Base-by-base conservation (phyloP, 2,888 invertebrate genomes). In the Andrena bicolor region DNA sequence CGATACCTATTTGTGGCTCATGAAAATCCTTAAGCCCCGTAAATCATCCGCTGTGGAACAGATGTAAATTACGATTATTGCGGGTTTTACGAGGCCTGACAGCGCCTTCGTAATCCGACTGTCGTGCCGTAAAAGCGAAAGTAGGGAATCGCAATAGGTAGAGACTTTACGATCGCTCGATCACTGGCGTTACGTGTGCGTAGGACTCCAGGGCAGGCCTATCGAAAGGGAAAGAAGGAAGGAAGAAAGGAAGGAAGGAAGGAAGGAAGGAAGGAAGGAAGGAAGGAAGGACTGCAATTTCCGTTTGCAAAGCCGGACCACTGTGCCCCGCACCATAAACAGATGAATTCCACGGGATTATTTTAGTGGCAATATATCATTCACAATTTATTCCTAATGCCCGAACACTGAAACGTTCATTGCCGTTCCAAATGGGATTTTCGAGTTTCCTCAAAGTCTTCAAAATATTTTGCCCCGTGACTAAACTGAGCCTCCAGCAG, bases 51-150 rank as follows among this genome's bases (percentile, higher is more conserved):
- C 84, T 86, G 86, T 80, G 86, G 84, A 80, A 82, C 84, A 76
- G 75, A 87, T 81, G 83, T 89, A 86, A 88, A 88, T 88, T 89
- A 89, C 75, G 86, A 87, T 89, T 88, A 89, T 88, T 89, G 82
- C 83, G 64, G 65, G 61, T 69, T 89, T 88, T 88, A 89, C 74
- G 81, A 80, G 61, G 28, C 48, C 8, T 30, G 41, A 81, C 87
- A 76, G 61, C 74, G 66, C 86, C 76, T 77, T 73, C 80, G 69
- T 87, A 88, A 87, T 89, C 82, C 83, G 68, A 71, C 78, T 86
- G 86, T 86, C 87, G 64, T 82, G 58, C 83, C 84, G 86, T 87
- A 86, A 88, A 90, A 86, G 89, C 86, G 85, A 88, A 88, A 89
- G 84, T 85, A 86, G 78, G 78, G 82, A 90, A 89, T 87, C 65